Evolutionary conservation across 1,140 invertebrate genomes (phyloP), one percentile per base, ranked within the genome.

Genomic region (Trichonephila clavipes): DNA sequence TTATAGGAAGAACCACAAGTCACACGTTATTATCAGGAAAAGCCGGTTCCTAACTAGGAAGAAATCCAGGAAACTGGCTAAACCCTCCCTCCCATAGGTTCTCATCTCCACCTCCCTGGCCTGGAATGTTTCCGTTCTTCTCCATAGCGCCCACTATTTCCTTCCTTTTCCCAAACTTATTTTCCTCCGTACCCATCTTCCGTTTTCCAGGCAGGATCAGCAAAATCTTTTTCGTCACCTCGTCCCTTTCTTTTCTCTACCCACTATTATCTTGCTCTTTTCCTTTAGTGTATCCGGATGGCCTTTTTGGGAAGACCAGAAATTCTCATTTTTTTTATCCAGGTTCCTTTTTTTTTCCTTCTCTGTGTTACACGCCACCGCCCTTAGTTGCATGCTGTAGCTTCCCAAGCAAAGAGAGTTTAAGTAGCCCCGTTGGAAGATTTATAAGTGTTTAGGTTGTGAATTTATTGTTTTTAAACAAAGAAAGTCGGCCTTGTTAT

Each of bases 131-230:
- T 88, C 86, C 92, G 87, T 88, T 77, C 82, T 92, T 86, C 82
- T 34, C 81, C 64, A 61, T 87, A 88, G 83, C 86, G 69, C 87
- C 92, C 92, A 89, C 69, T 89, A 69, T 89, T 94, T 93, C 92
- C 87, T 94, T 94, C 87, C 77, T 85, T 94, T 87, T 61, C 91
- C 89, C 81, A 44, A 61, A 92, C 90, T 92, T 92, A 92, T 92
- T 92, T 90, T 90, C 89, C 69, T 89, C 66, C 62, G 34, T 77
- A 28, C 72, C 72, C 72, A 40, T 89, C 88, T 77, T 90, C 89
- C 77, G 77, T 82, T 90, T 89, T 92, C 61, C 82, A 89, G 82
- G 91, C 40, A 72, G 91, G 91, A 92, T 92, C 91, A 87, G 91
- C 91, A 87, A 62, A 92, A 92, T 87, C 82, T 92, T 87, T 92